Conservation (phyloP, 2,113 vertebrate species). For the Lathamus discolor region DNA sequence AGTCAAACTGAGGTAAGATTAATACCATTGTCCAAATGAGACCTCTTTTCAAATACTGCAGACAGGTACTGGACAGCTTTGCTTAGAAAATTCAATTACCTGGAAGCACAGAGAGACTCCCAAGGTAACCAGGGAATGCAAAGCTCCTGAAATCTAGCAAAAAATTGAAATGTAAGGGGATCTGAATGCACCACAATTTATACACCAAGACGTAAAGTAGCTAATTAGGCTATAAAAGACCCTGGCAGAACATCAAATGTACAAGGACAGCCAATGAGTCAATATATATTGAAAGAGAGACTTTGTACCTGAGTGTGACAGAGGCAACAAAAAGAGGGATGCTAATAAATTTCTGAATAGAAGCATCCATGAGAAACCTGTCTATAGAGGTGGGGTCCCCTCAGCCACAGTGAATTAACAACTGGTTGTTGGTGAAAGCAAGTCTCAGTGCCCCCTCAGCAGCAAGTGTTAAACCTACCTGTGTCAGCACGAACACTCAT, state of each 20-base stretch:
- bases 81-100: not conserved
- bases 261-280: not conserved
- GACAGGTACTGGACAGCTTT: not conserved
- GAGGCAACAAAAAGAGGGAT: not conserved
- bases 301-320: not conserved
- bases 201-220: not conserved
- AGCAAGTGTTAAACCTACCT: not conserved
- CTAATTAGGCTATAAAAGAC: not conserved
- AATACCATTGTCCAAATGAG: conserved; percentile 11
- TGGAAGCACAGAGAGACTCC: not conserved
- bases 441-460: not conserved
- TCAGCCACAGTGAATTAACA: not conserved
- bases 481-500: not conserved
- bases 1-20: conserved; percentile 25
- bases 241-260: not conserved
- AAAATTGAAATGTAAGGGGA: not conserved
- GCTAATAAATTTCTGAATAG: not conserved
- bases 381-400: not conserved
- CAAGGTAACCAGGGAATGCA: not conserved
- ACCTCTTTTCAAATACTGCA: not conserved
- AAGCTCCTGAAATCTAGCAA: not conserved
- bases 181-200: not conserved
- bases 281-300: not conserved
- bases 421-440: not conserved
- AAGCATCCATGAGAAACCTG: not conserved